Base-by-base conservation (phyloP, 2,888 invertebrate genomes). In the Strigamia transsilvanica region DNA sequence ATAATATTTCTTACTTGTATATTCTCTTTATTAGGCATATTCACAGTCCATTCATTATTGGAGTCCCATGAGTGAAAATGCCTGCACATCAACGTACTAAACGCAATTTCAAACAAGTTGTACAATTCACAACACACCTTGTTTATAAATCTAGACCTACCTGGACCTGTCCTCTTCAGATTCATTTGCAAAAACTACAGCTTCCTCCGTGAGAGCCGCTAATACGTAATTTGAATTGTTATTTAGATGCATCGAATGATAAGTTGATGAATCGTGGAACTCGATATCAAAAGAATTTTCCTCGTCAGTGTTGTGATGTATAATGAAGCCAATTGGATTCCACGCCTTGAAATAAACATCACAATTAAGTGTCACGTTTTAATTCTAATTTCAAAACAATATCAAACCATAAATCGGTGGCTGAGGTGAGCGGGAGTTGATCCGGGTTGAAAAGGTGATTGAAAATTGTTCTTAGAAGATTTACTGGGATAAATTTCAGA, bases 321-420 rank as follows among this genome's bases (percentile, higher is more conserved):
- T 91, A 0, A 98, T 93, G 84, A 98, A 93, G n/a, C 98, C 99
- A 6, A 96, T 91, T 81, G 94, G 93, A 87, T 99, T 99, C 96
- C 97, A 99, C 82, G 94, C 93, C 92, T 92, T 82, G 27, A 84
- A 85, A 80, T 41, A 18, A 61, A 61, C 6, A 61, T 21, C 18
- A 61, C 7, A 23, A 23, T 61, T 9, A 9, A 61, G 2, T 6
- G 9, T 18, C 12, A 61, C 0, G 6, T 38, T 61, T 18, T 12
- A 61, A 23, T 27, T 27, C 27, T 27, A 2, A 27, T 27, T 27
- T 1, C 27, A 27, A 27, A 27, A 27, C 27, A 21, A 78, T 23
- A n/a, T 80, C 86, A 85, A 86, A 91, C 92, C 92, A 93, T 91
- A 85, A 91, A 95, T 88, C 96, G 91, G 85, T 94, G 93, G 84